phyloP scores from a whole-genome alignment of 1,140 invertebrate genomes.

The Solen grandis region DNA sequence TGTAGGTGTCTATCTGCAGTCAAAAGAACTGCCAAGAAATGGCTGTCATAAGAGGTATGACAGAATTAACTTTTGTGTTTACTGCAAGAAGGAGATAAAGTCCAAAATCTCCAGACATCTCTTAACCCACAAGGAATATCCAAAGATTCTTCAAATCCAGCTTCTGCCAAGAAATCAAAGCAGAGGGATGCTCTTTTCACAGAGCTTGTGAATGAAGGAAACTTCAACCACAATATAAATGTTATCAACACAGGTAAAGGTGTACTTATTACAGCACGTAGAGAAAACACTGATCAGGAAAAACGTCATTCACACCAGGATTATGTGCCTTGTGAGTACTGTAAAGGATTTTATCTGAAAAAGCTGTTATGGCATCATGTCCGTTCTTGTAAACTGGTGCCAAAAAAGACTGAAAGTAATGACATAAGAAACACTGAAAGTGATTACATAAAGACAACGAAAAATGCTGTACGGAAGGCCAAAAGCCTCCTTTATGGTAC shows the following conservation, averaged over 20 bases:
- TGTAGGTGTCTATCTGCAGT: no score
- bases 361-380: constrained; percentile 37
- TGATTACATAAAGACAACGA: no score
- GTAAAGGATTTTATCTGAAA: constrained; percentile 44
- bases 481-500: constrained; percentile 16
- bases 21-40: constrained; percentile 40
- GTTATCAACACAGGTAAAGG: constrained; percentile 46
- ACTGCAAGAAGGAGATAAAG: constrained; percentile 46
- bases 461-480: constrained; percentile 3
- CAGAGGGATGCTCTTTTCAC: constrained; percentile 28
- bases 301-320: constrained; percentile 24
- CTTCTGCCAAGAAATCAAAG: constrained; percentile 48
- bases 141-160: constrained; percentile 34
- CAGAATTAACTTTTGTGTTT: constrained; percentile 54
- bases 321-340: constrained; percentile 44
- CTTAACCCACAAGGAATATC: constrained; percentile 44
- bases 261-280: constrained; percentile 34
- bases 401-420: background rate
- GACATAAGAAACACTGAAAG: background rate
- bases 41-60: constrained; percentile 56
- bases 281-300: constrained; percentile 5
- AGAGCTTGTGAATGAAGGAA: constrained; percentile 41
- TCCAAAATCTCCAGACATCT: constrained; percentile 54
- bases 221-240: constrained; percentile 49
- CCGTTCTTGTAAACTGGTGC: constrained; percentile 14